These are phyloP conservation scores for Thymallus thymallus DNA, from an alignment of 2,113 vertebrate species.

Conservation along the genomic window DNA sequence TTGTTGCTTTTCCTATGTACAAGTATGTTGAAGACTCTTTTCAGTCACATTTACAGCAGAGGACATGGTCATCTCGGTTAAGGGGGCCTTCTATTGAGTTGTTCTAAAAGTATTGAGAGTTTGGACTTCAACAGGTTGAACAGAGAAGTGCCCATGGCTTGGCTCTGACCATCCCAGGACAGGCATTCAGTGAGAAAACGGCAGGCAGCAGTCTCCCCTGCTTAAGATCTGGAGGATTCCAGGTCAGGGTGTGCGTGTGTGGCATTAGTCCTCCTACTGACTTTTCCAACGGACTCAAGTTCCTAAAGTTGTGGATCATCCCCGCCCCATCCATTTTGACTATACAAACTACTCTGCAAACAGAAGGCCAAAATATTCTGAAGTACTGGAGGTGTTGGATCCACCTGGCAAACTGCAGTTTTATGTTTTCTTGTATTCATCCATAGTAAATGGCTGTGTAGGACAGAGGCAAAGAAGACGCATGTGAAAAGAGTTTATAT, in stretches of 20 bases:
- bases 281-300: not conserved
- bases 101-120: not conserved
- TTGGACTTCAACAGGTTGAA: not conserved
- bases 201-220: not conserved
- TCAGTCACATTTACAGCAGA: slow-evolving; percentile 25
- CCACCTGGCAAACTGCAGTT: not conserved
- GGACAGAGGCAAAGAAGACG: not conserved
- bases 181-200: not conserved
- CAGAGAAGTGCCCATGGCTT: not conserved
- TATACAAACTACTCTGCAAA: too few relatives aligned
- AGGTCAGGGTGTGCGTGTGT: not conserved
- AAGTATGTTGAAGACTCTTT: slow-evolving; percentile 21
- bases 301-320: not conserved
- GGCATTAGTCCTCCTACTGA: not conserved
- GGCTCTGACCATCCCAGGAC: slow-evolving; percentile 3
- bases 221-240: not conserved
- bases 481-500: not conserved
- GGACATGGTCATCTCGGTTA: not conserved
- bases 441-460: not conserved
- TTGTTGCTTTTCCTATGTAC: slow-evolving; percentile 38
- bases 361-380: too few relatives aligned
- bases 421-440: not conserved
- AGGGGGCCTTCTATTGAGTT: not conserved
- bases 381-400: not conserved
- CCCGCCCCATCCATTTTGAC: not conserved